These are phyloP conservation scores for Nyctereutes procyonoides DNA, from an alignment of 2,113 vertebrate genomes.

Conservation along the genomic window DNA sequence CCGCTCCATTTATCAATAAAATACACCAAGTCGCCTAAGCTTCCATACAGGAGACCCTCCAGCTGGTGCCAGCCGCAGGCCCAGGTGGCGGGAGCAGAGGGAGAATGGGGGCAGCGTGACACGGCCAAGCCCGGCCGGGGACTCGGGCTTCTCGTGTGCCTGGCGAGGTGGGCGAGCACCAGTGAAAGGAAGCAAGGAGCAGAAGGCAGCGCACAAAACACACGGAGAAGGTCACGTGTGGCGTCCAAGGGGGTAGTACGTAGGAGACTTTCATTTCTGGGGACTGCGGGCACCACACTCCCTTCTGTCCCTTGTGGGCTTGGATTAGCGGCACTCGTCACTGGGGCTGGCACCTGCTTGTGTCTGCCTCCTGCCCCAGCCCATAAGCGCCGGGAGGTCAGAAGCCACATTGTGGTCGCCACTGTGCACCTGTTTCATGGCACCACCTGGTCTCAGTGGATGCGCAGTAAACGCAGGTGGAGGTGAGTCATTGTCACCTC, in stretches of 20 bases:
- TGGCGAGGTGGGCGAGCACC: accelerated
- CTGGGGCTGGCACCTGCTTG: background rate
- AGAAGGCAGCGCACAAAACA: background rate
- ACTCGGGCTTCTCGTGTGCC: background rate
- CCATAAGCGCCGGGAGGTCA: background rate
- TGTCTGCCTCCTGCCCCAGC: no score
- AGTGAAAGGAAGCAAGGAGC: background rate
- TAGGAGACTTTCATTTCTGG: no score
- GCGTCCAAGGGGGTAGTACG: accelerated
- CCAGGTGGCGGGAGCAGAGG: background rate
- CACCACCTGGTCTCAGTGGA: background rate
- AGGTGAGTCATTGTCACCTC: no score
- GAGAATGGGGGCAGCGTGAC: background rate
- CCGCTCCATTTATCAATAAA: background rate
- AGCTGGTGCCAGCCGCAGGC: background rate
- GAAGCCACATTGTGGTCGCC: background rate
- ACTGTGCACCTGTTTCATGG: background rate
- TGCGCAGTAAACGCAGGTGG: no score
- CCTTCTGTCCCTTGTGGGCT: background rate
- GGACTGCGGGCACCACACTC: background rate
- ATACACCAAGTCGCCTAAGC: no score
- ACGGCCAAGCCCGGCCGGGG: background rate
- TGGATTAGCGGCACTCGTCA: background rate
- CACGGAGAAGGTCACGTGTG: accelerated
- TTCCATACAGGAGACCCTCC: accelerated